phyloP scores from a whole-genome alignment of 2,113 vertebrate genomes.

The Myotis yumanensis region DNA sequence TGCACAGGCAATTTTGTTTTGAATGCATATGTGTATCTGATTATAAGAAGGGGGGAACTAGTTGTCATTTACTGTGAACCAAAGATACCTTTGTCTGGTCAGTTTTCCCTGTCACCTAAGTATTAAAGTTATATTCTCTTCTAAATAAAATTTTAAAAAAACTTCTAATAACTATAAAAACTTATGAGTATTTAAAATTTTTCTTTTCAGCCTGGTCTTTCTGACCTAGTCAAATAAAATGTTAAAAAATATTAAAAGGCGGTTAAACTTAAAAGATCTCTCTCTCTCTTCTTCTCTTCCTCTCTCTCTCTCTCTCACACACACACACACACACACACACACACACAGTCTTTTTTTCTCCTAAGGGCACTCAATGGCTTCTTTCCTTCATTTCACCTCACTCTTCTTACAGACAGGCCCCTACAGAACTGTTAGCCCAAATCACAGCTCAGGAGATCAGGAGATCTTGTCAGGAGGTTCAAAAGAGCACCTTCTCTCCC shows the following conservation, averaged over 20 bases:
- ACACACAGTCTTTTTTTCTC: background rate
- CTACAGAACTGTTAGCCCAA: background rate
- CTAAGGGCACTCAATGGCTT: background rate
- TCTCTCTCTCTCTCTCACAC: no score
- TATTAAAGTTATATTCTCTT: constrained; percentile 67
- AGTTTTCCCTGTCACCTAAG: constrained; percentile 58
- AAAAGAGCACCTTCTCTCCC: background rate
- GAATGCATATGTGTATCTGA: constrained; percentile 47
- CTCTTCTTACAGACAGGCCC: background rate
- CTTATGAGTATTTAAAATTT: background rate
- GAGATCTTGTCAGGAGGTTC: background rate
- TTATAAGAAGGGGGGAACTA: constrained; percentile 35
- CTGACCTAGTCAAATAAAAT: background rate
- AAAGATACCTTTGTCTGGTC: constrained; percentile 64
- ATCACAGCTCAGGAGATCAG: background rate
- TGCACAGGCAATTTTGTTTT: constrained; percentile 41
- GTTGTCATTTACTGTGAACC: constrained; percentile 55
- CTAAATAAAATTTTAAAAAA: constrained; percentile 38
- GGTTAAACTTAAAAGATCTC: background rate
- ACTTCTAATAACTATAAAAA: constrained; percentile 50
- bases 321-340: background rate
- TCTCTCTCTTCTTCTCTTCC: no score
- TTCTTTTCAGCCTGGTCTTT: constrained; percentile 47
- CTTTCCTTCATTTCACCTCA: background rate
- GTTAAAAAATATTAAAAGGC: background rate